Percentiles rank a stretch among this genome's conserved stretches.
These are phyloP conservation scores for Odontesthes bonariensis DNA, from an alignment of 2,113 vertebrate genomes.

Conservation along the genomic window DNA sequence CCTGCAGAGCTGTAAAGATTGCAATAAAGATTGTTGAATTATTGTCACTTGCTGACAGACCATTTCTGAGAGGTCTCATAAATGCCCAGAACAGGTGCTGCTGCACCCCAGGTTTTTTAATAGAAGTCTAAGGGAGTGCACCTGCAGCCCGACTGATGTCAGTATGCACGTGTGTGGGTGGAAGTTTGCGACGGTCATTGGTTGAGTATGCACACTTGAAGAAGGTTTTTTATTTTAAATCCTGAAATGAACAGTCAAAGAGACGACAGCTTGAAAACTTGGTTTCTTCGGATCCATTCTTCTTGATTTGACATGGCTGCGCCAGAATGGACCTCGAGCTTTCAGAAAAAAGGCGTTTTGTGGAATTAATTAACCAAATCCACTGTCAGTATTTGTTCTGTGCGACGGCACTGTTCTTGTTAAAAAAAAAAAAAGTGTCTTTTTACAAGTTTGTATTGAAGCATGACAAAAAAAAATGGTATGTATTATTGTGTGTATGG, in stretches of 20 bases:
- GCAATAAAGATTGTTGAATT: slow-evolving; percentile 28
- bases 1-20: slow-evolving; percentile 39
- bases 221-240: slow-evolving; percentile 61
- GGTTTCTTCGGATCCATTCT: slow-evolving; percentile 27
- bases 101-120: slow-evolving; percentile 31
- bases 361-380: slow-evolving; percentile 19
- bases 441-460: slow-evolving; percentile 12
- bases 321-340: slow-evolving; percentile 27
- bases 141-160: slow-evolving; percentile 1
- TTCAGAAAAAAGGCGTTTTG: slow-evolving; percentile 10
- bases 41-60: slow-evolving; percentile 27
- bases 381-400: slow-evolving; percentile 23
- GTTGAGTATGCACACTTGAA: slow-evolving; percentile 53
- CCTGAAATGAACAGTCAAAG: slow-evolving; percentile 62
- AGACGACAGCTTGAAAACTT: slow-evolving; percentile 61
- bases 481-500: not conserved
- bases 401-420: slow-evolving; percentile 13
- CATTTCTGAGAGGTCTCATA: slow-evolving; percentile 47
- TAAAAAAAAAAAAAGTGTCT: not conserved
- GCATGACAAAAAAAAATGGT: slow-evolving; percentile 22
- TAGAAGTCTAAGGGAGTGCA: not conserved
- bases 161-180: not conserved
- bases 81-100: slow-evolving; percentile 13
- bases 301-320: not conserved
- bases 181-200: slow-evolving; percentile 34